Percentiles rank a stretch among this genome's conserved stretches.
Evolutionary conservation across 2,797 vertebrate genomes (phyloP).

Genomic region (Orientallactaga sibirica): DNA sequence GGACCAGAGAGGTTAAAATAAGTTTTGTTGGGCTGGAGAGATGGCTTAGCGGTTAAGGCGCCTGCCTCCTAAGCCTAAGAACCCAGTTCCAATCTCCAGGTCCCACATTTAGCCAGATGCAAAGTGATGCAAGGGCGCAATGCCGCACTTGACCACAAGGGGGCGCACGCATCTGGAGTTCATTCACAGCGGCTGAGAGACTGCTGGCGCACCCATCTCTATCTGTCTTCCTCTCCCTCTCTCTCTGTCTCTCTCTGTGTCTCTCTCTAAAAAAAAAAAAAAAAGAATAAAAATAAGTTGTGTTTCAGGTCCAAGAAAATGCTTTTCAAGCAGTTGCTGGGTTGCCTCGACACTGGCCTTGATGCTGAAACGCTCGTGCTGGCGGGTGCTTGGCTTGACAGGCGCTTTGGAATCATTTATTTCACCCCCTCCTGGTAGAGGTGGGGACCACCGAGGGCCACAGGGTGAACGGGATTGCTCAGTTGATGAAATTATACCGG

Average conservation of each 20-base stretch:
- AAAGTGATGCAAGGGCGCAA: too few relatives aligned
- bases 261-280: too few relatives aligned
- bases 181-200: too few relatives aligned
- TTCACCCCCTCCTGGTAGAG: not conserved
- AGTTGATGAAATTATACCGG: conserved; percentile 51
- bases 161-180: too few relatives aligned
- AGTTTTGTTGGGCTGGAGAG: not conserved
- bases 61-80: too few relatives aligned
- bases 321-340: not conserved
- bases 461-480: not conserved
- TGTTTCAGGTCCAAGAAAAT: not conserved
- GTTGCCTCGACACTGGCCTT: not conserved
- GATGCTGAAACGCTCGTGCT: conserved; percentile 17
- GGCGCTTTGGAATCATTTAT: not conserved
- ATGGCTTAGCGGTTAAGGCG: too few relatives aligned
- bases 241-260: too few relatives aligned
- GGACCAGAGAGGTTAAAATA: conserved; percentile 65
- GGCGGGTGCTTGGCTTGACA: not conserved
- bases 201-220: too few relatives aligned
- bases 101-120: too few relatives aligned
- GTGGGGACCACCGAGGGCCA: not conserved
- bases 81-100: too few relatives aligned
- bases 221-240: too few relatives aligned
- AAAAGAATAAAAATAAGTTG: conserved; percentile 46
- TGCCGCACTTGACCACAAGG: too few relatives aligned